These are phyloP conservation scores for Danaus melanippus DNA, from an alignment of 1,140 invertebrate genomes.

Conservation along the genomic window DNA sequence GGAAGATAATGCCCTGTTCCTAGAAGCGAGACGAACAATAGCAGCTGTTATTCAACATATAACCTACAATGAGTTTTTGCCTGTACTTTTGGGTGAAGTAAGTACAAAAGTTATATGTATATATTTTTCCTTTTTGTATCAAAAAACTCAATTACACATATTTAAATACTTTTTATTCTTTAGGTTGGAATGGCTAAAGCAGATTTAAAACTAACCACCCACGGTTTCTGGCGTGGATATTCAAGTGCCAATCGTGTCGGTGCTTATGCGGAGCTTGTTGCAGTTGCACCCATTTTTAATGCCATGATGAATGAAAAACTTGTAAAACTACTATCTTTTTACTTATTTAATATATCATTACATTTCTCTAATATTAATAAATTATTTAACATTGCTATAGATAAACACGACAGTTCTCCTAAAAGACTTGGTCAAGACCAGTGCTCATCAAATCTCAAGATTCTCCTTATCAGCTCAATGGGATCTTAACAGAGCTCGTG, in stretches of 20 bases:
- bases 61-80: slow-evolving; percentile 89
- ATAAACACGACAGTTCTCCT: slow-evolving; percentile 50
- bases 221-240: slow-evolving; percentile 83
- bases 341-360: slow-evolving; percentile 7
- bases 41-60: slow-evolving; percentile 88
- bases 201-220: slow-evolving; percentile 75
- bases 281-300: slow-evolving; percentile 82
- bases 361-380: neutral
- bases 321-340: slow-evolving; percentile 46
- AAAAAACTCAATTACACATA: neutral
- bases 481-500: slow-evolving; percentile 76
- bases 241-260: slow-evolving; percentile 86
- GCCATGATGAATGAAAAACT: slow-evolving; percentile 79
- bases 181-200: slow-evolving; percentile 77
- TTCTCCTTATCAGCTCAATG: slow-evolving; percentile 49
- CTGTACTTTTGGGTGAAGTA: slow-evolving; percentile 81
- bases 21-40: slow-evolving; percentile 84
- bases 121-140: neutral
- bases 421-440: slow-evolving; percentile 61
- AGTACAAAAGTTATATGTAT: slow-evolving; percentile 12
- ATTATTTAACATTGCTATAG: slow-evolving; percentile 24
- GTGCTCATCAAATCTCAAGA: slow-evolving; percentile 65
- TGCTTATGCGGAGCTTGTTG: slow-evolving; percentile 81
- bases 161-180: slow-evolving; percentile 16
- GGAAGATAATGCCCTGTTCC: slow-evolving; percentile 86